Evolutionary conservation across 1,140 invertebrate genomes (phyloP).

Genomic region (Drosophila burlai): DNA sequence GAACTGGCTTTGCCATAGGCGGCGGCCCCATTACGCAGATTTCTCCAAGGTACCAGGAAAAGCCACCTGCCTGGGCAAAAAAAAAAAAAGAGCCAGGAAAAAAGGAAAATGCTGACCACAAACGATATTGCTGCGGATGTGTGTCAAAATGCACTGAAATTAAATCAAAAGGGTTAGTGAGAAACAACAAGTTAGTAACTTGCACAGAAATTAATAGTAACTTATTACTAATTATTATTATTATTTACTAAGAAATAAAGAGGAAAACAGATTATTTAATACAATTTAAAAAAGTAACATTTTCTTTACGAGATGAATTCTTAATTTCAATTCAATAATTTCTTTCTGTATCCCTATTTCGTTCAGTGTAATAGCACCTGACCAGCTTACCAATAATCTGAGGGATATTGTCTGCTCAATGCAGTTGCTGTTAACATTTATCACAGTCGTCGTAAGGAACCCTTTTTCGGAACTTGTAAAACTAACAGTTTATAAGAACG

Average conservation of each 20-base stretch:
- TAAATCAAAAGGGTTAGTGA: background rate
- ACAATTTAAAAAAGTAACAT: background rate
- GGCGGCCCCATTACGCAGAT: slow-evolving; percentile 60
- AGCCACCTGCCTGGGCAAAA: background rate
- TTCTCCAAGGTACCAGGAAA: slow-evolving; percentile 60
- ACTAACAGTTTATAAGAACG: slow-evolving; percentile 25
- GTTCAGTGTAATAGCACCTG: slow-evolving; percentile 16
- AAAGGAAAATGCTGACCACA: slow-evolving; percentile 17
- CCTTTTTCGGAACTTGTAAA: slow-evolving; percentile 19
- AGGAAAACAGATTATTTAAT: background rate
- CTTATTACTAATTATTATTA: too few species aligned
- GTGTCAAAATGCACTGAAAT: background rate
- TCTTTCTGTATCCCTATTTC: background rate
- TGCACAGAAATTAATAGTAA: too few species aligned
- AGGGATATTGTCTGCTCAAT: background rate
- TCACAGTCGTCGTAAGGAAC: slow-evolving; percentile 1
- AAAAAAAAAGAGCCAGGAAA: background rate
- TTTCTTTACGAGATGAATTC: too few species aligned
- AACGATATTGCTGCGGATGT: slow-evolving; percentile 33
- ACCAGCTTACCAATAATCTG: slow-evolving; percentile 23
- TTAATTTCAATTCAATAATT: too few species aligned
- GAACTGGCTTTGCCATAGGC: slow-evolving; percentile 12
- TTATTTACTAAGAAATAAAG: too few species aligned
- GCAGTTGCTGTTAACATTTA: slow-evolving; percentile 33
- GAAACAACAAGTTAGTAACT: background rate